Evolutionary conservation across 2,113 vertebrate species (phyloP), one percentile per base, ranked within the genome.

Genomic region (Archilochus colubris): DNA sequence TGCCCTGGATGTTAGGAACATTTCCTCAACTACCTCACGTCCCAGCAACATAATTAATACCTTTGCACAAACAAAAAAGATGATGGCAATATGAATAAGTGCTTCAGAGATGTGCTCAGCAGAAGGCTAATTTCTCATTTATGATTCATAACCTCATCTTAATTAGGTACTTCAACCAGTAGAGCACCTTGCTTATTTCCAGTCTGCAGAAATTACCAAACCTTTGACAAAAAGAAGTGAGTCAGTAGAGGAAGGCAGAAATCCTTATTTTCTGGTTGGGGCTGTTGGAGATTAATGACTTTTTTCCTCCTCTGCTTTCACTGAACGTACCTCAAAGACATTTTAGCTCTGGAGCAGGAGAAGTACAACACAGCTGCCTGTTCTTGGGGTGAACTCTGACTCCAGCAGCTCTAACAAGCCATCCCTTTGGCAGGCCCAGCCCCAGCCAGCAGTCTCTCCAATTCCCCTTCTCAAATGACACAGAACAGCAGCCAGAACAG

Each of bases 61-160:
- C 85, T 93, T 17, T 67, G 82, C 36, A 43, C 28, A 94, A 77
- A 90, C 79, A 94, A 51, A 88, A 80, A 50, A 51, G 68, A 63
- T 57, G 76, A 88, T 57, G 69, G 76, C 88, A 83, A 43, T 38
- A 73, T 59, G 86, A 86, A 48, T 74, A 92, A 85, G 54, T 55
- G 80, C 73, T 83, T 82, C 69, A 63, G 24, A 81, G 70, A 12
- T 70, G 91, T 57, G 82, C 89, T 86, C 89, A 91, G 82, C 85
- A 96, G 50, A 90, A 82, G 82, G 64, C 75, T 36, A 93, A 84
- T 91, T 90, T 82, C 79, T 83, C 88, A 88, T 83, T 91, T 83
- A 67, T 93, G 94, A 95, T 94, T 95, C 94, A 95, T 38, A 64
- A 76, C 68, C 58, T 81, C 82, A 31, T 9, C 38, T 70, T 83